A percentile compares a stretch with the other conserved stretches of the same genome.
phyloP scores from a whole-genome alignment of 1,140 invertebrate species.

The Drosophila navojoa region DNA sequence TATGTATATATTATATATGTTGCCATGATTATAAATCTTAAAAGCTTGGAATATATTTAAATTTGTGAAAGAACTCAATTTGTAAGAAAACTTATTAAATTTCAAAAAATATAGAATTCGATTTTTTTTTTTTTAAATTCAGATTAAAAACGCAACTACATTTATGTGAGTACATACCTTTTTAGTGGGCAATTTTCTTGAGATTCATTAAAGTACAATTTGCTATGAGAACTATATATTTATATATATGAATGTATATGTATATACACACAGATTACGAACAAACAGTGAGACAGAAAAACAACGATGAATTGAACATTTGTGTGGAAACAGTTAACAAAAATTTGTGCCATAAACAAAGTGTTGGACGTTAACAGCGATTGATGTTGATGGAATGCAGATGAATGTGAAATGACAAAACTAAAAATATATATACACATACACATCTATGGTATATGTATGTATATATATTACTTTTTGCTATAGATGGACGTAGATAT shows the following conservation, averaged over 20 bases:
- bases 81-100: too few relatives aligned
- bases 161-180: conserved; percentile 54
- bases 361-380: conserved; percentile 9
- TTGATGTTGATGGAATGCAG: conserved; percentile 35
- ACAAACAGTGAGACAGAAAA: conserved; percentile 26
- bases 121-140: background rate
- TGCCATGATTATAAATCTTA: too few relatives aligned
- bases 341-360: conserved; percentile 58
- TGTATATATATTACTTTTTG: too few relatives aligned
- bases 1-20: too few relatives aligned
- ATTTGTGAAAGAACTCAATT: too few relatives aligned
- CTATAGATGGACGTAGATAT: background rate
- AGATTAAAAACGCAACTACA: conserved; percentile 23
- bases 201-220: background rate
- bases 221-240: conserved; percentile 2
- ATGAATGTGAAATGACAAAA: conserved; percentile 23
- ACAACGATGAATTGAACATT: conserved; percentile 40
- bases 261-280: conserved; percentile 44
- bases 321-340: conserved; percentile 30
- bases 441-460: background rate
- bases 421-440: background rate
- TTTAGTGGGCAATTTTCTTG: background rate
- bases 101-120: background rate
- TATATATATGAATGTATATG: too few relatives aligned
- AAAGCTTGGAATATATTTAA: too few relatives aligned